These are phyloP conservation scores for Agrotis ipsilon DNA, from an alignment of 2,888 invertebrate species.

Conservation along the genomic window DNA sequence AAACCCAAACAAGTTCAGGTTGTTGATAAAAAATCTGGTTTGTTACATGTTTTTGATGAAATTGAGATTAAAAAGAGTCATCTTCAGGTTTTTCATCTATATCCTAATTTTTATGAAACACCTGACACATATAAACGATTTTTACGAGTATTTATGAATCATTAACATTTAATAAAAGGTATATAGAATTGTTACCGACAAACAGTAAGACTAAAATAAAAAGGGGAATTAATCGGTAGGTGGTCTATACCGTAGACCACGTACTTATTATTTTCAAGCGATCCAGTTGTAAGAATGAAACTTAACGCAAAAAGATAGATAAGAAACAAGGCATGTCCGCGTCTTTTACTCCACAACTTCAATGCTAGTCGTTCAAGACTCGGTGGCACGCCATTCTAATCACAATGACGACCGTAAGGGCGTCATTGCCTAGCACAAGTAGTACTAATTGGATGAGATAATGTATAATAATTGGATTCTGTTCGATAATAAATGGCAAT, in stretches of 20 bases:
- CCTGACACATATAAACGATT: no score
- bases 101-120: no score
- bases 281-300: neutral
- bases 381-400: slow-evolving; percentile 28
- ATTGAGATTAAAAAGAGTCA: no score
- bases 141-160: slow-evolving; percentile 11
- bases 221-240: no score
- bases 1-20: no score
- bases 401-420: slow-evolving; percentile 61
- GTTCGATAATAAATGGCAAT: slow-evolving; percentile 43
- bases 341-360: slow-evolving; percentile 24
- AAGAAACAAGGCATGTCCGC: neutral
- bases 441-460: slow-evolving; percentile 51
- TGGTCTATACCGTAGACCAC: neutral
- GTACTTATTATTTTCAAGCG: no score
- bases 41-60: no score
- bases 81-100: no score
- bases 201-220: neutral
- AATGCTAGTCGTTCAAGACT: slow-evolving; percentile 26
- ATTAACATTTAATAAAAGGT: neutral
- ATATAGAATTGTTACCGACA: neutral
- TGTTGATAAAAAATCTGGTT: no score
- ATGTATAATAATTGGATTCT: slow-evolving; percentile 50
- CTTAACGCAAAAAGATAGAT: neutral
- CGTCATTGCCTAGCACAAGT: slow-evolving; percentile 47